Conservation (phyloP, 2,888 invertebrate genomes). For the Baccha elongata region DNA sequence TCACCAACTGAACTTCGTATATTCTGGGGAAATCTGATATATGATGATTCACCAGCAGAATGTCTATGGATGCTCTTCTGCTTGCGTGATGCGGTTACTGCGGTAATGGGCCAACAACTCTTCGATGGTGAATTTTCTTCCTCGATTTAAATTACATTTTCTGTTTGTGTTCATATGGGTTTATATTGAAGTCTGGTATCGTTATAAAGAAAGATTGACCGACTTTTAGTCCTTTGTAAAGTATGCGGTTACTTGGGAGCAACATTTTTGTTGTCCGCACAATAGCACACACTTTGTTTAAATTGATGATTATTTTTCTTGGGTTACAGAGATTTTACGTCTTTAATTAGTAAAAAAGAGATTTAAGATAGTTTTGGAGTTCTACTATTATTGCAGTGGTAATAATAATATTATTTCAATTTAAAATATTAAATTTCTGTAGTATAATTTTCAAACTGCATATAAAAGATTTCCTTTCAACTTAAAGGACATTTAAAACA, state of each 20-base stretch:
- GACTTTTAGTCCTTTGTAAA: slow-evolving; percentile 3
- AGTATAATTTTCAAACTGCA: no score
- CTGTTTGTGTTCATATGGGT: not conserved
- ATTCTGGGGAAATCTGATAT: slow-evolving; percentile 37
- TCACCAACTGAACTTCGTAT: slow-evolving; percentile 1
- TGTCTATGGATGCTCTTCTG: not conserved
- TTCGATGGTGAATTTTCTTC: not conserved
- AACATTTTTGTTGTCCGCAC: not conserved
- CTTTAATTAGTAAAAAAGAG: no score
- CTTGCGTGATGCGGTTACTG: slow-evolving; percentile 49
- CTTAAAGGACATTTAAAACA: no score
- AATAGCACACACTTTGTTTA: not conserved
- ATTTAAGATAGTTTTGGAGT: no score
- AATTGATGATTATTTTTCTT: not conserved
- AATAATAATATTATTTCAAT: no score
- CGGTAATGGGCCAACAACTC: slow-evolving; percentile 16
- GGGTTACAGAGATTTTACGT: no score
- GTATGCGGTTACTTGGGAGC: not conserved
- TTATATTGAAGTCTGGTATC: not conserved
- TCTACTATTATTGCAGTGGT: no score
- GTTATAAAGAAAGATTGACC: not conserved
- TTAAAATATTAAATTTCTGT: no score
- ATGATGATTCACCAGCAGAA: slow-evolving; percentile 27
- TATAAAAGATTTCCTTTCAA: no score
- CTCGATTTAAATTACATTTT: slow-evolving; percentile 5